Percentiles rank a stretch among this genome's conserved stretches.
phyloP scores from a whole-genome alignment of 1,140 invertebrate genomes.

The Euborellia annulipes region DNA sequence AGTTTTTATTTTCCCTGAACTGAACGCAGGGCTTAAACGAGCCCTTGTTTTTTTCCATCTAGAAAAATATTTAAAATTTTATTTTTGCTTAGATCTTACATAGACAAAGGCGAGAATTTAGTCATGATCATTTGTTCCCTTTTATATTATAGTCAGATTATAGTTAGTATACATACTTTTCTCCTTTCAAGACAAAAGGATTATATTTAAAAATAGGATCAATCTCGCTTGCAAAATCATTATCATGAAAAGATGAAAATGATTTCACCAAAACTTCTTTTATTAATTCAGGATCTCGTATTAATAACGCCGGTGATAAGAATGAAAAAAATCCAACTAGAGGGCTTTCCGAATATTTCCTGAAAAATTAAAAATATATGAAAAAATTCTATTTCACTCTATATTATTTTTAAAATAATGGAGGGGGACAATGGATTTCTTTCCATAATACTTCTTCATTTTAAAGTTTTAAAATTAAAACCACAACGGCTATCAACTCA shows the following conservation, averaged over 20 bases:
- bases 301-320: constrained; percentile 1
- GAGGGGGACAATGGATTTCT: too few species aligned
- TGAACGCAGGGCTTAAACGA: constrained; percentile 35
- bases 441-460: too few species aligned
- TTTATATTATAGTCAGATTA: background rate
- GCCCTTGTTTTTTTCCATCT: constrained; percentile 35
- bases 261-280: constrained; percentile 25
- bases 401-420: too few species aligned
- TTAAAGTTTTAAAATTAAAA: too few species aligned
- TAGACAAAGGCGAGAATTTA: background rate
- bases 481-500: too few species aligned
- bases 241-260: constrained; percentile 22
- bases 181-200: constrained; percentile 28
- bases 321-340: constrained; percentile 7
- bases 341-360: constrained; percentile 22
- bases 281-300: constrained; percentile 16
- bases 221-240: constrained; percentile 20
- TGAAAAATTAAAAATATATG: background rate
- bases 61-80: background rate
- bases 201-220: constrained; percentile 29
- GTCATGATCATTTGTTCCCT: background rate
- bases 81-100: too few species aligned
- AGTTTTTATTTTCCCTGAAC: constrained; percentile 29
- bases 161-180: constrained; percentile 13
- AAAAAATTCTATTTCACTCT: too few species aligned